phyloP scores from a whole-genome alignment of 2,888 invertebrate genomes.

The Acronicta leporina region DNA sequence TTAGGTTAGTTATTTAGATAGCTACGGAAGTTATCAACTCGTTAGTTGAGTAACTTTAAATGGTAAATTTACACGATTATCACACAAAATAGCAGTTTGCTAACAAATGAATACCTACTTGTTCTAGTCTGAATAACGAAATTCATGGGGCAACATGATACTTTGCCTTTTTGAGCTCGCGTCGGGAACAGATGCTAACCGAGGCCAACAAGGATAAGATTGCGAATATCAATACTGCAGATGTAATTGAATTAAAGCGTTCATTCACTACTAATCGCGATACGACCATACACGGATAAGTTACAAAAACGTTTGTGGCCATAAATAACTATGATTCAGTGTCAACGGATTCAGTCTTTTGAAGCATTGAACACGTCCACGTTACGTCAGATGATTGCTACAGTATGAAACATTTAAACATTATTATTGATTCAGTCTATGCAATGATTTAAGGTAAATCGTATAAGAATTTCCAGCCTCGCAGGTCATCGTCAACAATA shows the following conservation, averaged over 20 bases:
- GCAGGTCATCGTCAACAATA: conserved; percentile 55
- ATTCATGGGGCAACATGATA: conserved; percentile 26
- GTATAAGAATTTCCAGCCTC: conserved; percentile 61
- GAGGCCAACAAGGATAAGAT: conserved; percentile 61
- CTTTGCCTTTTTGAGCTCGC: conserved; percentile 25
- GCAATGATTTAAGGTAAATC: conserved; percentile 49
- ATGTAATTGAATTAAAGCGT: conserved; percentile 70
- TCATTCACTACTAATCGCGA: conserved; percentile 76
- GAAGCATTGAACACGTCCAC: conserved; percentile 44
- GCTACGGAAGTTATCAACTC: conserved; percentile 58
- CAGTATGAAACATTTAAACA: conserved; percentile 10
- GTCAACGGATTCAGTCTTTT: conserved; percentile 72
- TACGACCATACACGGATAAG: conserved; percentile 69
- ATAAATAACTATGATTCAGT: conserved; percentile 86
- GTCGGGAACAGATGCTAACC: conserved; percentile 57
- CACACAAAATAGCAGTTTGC: conserved; percentile 4
- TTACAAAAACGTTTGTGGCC: conserved; percentile 77
- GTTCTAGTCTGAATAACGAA: conserved; percentile 3
- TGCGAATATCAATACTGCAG: conserved; percentile 62
- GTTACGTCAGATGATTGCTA: conserved; percentile 63
- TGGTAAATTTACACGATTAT: conserved; percentile 31
- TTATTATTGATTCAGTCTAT: not conserved
- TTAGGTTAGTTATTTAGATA: conserved; percentile 59
- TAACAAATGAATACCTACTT: not conserved
- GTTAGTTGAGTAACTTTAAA: conserved; percentile 50